Percentiles rank a stretch among this genome's conserved stretches.
Evolutionary conservation across 1,140 invertebrate genomes (phyloP).

Genomic region (Drosophila burlai): DNA sequence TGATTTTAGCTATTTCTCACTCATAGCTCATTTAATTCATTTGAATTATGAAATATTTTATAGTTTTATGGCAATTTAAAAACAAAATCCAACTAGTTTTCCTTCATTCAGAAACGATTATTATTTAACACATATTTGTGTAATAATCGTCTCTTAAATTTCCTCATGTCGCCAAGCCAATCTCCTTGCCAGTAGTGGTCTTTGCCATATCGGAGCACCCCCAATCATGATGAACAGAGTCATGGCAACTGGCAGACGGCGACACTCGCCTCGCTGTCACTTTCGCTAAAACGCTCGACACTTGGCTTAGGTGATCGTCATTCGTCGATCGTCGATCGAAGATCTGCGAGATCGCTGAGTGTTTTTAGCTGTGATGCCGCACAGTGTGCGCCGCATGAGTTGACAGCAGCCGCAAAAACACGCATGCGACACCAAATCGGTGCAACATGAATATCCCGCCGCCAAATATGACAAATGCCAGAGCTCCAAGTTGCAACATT

Average conservation of each 20-base stretch:
- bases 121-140: neutral
- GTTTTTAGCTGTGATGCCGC: slow-evolving; percentile 59
- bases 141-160: neutral
- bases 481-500: slow-evolving; percentile 67
- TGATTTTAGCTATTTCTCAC: no score
- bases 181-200: slow-evolving; percentile 7
- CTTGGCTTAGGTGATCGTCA: slow-evolving; percentile 25
- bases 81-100: neutral
- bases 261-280: slow-evolving; percentile 61
- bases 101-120: neutral
- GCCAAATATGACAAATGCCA: slow-evolving; percentile 82
- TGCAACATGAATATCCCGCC: slow-evolving; percentile 72
- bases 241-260: slow-evolving; percentile 29
- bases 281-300: slow-evolving; percentile 64
- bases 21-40: neutral
- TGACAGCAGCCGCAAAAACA: slow-evolving; percentile 57
- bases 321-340: slow-evolving; percentile 1
- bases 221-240: slow-evolving; percentile 50
- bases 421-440: slow-evolving; percentile 57
- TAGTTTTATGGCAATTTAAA: neutral
- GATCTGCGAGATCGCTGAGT: slow-evolving; percentile 12
- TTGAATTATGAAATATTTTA: neutral
- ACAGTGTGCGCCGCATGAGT: slow-evolving; percentile 60
- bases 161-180: neutral
- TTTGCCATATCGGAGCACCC: neutral